Evolutionary conservation across 2,113 vertebrate species (phyloP).

Genomic region (Anguilla japonica): DNA sequence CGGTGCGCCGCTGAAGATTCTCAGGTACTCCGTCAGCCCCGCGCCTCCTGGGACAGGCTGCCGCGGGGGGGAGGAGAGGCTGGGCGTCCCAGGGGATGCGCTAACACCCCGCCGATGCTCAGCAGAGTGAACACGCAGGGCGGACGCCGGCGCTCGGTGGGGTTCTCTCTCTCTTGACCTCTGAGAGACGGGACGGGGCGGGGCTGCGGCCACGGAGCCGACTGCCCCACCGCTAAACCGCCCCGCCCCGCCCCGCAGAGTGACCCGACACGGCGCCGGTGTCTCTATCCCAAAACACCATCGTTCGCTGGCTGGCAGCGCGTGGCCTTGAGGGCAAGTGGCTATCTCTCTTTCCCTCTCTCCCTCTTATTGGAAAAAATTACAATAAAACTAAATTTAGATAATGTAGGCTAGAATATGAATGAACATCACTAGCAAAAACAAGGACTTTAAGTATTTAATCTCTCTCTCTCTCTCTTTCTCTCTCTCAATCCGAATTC

Average conservation of each 20-base stretch:
- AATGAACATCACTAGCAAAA: not conserved
- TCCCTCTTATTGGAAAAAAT: not conserved
- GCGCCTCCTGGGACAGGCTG: constrained; percentile 6
- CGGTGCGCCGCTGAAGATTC: constrained; percentile 49
- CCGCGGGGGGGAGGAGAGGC: not conserved
- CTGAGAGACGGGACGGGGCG: not conserved
- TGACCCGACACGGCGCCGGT: not conserved
- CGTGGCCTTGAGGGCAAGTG: constrained; percentile 31
- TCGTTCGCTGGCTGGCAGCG: constrained; percentile 32
- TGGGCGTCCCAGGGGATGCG: not conserved
- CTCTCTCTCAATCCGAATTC: constrained; percentile 21
- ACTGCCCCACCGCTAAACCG: not conserved
- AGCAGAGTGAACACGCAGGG: not conserved
- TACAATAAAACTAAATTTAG: not conserved
- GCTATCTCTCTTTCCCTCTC: not conserved
- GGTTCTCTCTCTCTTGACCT: not conserved
- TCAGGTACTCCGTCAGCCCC: constrained; percentile 11
- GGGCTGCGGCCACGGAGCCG: constrained; percentile 4
- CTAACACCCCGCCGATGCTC: not conserved
- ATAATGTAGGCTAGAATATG: not conserved
- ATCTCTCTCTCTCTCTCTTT: not conserved
- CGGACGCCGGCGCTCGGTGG: not conserved
- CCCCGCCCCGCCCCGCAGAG: not conserved
- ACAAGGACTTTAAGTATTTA: not conserved
- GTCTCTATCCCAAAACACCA: constrained; percentile 9